A percentile compares a stretch with the other conserved stretches of the same genome.
Evolutionary conservation across 2,888 invertebrate species (phyloP).

Genomic region (Eristalis tenax): DNA sequence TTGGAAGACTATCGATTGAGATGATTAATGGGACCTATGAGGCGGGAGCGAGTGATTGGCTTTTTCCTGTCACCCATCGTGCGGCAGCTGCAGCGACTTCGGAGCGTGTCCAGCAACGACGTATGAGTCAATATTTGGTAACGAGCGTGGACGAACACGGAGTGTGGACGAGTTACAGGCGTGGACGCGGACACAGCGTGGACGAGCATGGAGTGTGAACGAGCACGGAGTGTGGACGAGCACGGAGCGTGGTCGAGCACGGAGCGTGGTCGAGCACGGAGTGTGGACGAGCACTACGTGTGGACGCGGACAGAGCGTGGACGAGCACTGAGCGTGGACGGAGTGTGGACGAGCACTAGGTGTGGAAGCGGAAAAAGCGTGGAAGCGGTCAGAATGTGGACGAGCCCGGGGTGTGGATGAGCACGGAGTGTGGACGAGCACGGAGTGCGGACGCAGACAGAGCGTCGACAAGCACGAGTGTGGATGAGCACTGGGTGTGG

Average conservation of each 20-base stretch:
- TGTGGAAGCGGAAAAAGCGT: neutral
- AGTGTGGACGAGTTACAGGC: neutral
- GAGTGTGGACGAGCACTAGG: neutral
- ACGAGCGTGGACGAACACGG: neutral
- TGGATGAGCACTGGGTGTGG: neutral
- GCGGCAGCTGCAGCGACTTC: neutral
- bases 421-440: neutral
- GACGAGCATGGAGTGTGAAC: neutral
- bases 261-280: neutral
- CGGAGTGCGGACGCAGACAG: neutral
- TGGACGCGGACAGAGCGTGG: neutral
- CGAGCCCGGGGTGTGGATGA: neutral
- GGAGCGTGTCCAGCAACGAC: neutral
- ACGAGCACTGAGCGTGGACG: neutral
- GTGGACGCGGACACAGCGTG: neutral
- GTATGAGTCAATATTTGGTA: too few relatives aligned
- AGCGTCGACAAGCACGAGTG: neutral
- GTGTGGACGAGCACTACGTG: neutral
- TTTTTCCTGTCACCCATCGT: neutral
- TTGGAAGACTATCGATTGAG: conserved; percentile 38
- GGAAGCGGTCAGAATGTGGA: neutral
- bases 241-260: neutral
- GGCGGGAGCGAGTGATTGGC: neutral
- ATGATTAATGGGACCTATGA: conserved; percentile 31
- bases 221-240: neutral